Percentiles rank a stretch among this genome's conserved stretches.
Conservation (phyloP, 1,140 invertebrate species). For the Sarcophaga peregrina region DNA sequence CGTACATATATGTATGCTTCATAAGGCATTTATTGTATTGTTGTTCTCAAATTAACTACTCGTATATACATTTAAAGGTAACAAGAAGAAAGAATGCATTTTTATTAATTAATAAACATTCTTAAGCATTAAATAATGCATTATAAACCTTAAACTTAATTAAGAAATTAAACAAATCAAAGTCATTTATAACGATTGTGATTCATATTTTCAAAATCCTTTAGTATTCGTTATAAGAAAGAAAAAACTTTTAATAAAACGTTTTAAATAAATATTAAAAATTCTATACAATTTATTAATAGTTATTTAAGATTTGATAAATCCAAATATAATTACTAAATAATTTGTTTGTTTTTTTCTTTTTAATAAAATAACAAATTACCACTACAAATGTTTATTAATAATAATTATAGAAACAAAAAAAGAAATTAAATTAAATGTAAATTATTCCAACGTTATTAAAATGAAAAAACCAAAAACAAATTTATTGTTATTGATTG, state of each 20-base stretch:
- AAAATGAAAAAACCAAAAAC: too few species aligned
- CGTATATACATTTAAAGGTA: not conserved
- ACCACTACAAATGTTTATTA: too few species aligned
- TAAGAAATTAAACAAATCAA: slow-evolving; percentile 30
- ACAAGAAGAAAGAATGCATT: not conserved
- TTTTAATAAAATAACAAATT: not conserved
- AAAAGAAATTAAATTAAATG: too few species aligned
- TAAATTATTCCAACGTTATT: too few species aligned
- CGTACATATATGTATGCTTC: too few species aligned
- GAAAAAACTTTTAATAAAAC: not conserved
- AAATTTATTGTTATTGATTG: too few species aligned
- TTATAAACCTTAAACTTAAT: not conserved
- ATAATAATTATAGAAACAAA: too few species aligned
- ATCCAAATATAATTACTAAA: not conserved
- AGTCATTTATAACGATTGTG: slow-evolving; percentile 36
- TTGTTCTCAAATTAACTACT: not conserved
- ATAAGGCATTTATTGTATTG: not conserved
- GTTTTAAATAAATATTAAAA: not conserved
- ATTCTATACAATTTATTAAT: not conserved
- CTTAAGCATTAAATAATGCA: not conserved
- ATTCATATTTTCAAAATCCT: slow-evolving; percentile 34
- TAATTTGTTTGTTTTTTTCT: not conserved
- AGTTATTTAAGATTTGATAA: not conserved
- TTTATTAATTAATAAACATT: not conserved
- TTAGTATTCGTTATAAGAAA: not conserved